Conservation (phyloP, 2,113 vertebrate genomes). For the Gambusia holbrooki region DNA sequence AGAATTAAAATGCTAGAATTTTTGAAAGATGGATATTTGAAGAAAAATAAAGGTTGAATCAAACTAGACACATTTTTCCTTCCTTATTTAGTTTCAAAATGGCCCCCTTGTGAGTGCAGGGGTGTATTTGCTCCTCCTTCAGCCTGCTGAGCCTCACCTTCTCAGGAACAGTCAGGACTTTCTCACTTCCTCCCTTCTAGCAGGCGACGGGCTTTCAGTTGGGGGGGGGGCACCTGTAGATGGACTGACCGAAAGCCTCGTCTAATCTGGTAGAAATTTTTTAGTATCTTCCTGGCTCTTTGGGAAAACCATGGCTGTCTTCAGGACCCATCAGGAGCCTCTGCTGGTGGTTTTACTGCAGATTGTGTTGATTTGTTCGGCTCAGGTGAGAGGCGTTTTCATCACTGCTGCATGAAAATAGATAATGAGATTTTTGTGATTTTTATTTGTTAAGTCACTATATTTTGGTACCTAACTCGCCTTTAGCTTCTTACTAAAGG, state of each 20-base stretch:
- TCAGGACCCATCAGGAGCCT: slow-evolving; percentile 41
- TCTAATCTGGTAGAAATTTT: slow-evolving; percentile 60
- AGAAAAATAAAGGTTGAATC: background rate
- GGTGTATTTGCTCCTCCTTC: slow-evolving; percentile 63
- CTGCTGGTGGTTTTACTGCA: slow-evolving; percentile 84
- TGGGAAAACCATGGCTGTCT: slow-evolving; percentile 79
- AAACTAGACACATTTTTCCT: background rate
- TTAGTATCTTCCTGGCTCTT: slow-evolving; percentile 36
- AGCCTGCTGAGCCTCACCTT: slow-evolving; percentile 62
- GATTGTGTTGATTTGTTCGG: slow-evolving; percentile 81
- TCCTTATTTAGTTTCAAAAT: slow-evolving; percentile 2
- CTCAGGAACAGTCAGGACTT: slow-evolving; percentile 77
- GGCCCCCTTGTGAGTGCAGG: slow-evolving; percentile 8
- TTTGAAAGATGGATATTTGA: background rate
- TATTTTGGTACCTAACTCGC: background rate
- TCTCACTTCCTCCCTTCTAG: slow-evolving; percentile 60
- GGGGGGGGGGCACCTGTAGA: slow-evolving; percentile 55
- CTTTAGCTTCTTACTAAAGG: background rate
- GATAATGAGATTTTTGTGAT: background rate
- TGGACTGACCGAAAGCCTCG: slow-evolving; percentile 57
- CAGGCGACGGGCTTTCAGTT: slow-evolving; percentile 64
- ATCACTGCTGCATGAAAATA: background rate
- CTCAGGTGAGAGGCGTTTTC: slow-evolving; percentile 86
- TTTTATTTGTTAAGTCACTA: background rate
- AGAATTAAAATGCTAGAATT: too few relatives aligned